phyloP scores from a whole-genome alignment of 2,888 invertebrate genomes.

The Maniola hyperantus region DNA sequence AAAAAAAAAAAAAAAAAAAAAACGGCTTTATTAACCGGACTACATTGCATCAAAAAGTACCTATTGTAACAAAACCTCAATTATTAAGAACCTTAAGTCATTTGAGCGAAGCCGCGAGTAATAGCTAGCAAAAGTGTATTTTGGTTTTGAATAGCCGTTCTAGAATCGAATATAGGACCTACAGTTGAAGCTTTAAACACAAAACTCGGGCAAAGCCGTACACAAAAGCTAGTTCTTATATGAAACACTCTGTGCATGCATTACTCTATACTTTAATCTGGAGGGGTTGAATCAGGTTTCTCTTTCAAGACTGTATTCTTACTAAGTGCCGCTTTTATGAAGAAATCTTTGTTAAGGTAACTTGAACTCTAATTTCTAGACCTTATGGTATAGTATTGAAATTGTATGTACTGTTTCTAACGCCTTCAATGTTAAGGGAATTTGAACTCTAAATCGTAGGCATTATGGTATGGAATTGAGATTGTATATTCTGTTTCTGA shows the following conservation, averaged over 20 bases:
- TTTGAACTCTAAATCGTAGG: not conserved
- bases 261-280: conserved; percentile 7
- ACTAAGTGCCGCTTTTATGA: not conserved
- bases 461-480: not conserved
- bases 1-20: too few species aligned
- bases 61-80: too few species aligned
- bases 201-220: not conserved
- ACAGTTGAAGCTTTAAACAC: too few species aligned
- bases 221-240: not conserved
- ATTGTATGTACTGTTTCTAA: not conserved
- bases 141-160: too few species aligned
- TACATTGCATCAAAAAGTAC: too few species aligned
- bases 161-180: too few species aligned
- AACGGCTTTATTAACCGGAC: too few species aligned
- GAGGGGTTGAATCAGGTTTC: conserved; percentile 27
- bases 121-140: too few species aligned
- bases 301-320: conserved; percentile 5
- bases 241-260: not conserved
- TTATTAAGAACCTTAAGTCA: too few species aligned
- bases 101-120: too few species aligned
- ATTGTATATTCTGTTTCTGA: not conserved
- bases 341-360: not conserved
- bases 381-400: not conserved
- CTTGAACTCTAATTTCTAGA: not conserved
- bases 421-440: not conserved